Evolutionary conservation across 2,113 vertebrate species (phyloP).

Genomic region (Motacilla tschutschensis): DNA sequence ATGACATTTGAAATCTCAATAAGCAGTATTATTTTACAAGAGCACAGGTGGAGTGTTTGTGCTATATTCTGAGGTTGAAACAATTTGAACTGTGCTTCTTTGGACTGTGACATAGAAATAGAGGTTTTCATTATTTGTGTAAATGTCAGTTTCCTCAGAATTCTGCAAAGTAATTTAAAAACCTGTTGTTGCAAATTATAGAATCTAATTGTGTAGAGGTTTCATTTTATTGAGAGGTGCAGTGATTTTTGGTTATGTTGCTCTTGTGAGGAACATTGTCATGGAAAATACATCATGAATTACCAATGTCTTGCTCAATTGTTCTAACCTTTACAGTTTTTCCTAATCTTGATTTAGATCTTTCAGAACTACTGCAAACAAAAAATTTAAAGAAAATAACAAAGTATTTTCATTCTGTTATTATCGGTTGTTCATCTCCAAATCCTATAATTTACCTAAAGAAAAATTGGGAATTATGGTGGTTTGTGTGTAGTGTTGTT

Average conservation of each 20-base stretch:
- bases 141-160: background rate
- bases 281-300: background rate
- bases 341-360: background rate
- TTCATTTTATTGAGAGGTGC: rapidly evolving
- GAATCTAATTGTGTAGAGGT: background rate
- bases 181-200: background rate
- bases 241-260: background rate
- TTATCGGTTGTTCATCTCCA: background rate
- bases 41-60: background rate
- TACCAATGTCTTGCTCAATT: background rate
- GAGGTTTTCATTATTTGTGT: background rate
- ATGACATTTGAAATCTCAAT: background rate
- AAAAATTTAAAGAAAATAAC: background rate
- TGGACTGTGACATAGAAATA: background rate
- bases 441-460: background rate
- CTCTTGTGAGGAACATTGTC: background rate
- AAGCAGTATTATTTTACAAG: background rate
- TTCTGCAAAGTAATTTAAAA: background rate
- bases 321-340: background rate
- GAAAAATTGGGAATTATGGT: background rate
- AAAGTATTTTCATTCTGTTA: background rate
- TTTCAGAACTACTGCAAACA: background rate
- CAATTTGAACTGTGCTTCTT: background rate
- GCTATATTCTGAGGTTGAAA: background rate
- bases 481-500: background rate